Evolutionary conservation across 2,888 invertebrate genomes (phyloP).

Genomic region (Cybosia mesomella): DNA sequence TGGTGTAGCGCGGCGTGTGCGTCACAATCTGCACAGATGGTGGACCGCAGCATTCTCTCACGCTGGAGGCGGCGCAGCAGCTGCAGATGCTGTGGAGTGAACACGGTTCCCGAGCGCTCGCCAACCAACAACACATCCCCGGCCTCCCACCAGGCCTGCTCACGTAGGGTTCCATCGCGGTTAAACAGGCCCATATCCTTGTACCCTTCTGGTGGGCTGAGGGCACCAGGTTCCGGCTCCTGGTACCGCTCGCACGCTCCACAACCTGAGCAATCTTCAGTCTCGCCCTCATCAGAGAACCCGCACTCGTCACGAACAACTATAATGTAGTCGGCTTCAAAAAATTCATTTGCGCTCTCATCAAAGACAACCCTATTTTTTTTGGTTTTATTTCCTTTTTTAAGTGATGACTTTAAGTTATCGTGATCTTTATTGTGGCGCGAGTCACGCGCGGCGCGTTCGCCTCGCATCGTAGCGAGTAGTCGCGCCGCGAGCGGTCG

Average conservation of each 20-base stretch:
- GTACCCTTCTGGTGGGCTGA: conserved; percentile 96
- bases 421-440: conserved; percentile 88
- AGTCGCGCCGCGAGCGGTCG: conserved; percentile 70
- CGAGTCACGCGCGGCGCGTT: conserved; percentile 82
- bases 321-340: conserved; percentile 97
- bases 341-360: conserved; percentile 95
- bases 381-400: conserved; percentile 90
- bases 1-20: conserved; percentile 81
- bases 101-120: conserved; percentile 87
- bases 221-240: conserved; percentile 93
- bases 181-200: conserved; percentile 92
- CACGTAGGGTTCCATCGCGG: conserved; percentile 85
- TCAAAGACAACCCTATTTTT: conserved; percentile 95
- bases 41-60: conserved; percentile 86
- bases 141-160: conserved; percentile 87
- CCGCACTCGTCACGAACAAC: conserved; percentile 94
- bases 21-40: conserved; percentile 84
- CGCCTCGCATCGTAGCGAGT: conserved; percentile 85
- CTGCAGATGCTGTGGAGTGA: conserved; percentile 89
- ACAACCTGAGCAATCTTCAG: conserved; percentile 89
- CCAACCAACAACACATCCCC: conserved; percentile 87
- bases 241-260: conserved; percentile 86
- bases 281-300: conserved; percentile 94
- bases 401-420: conserved; percentile 91
- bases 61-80: conserved; percentile 89